Evolutionary conservation across 2,797 vertebrate species (phyloP).

Genomic region (Rallus crepitans): DNA sequence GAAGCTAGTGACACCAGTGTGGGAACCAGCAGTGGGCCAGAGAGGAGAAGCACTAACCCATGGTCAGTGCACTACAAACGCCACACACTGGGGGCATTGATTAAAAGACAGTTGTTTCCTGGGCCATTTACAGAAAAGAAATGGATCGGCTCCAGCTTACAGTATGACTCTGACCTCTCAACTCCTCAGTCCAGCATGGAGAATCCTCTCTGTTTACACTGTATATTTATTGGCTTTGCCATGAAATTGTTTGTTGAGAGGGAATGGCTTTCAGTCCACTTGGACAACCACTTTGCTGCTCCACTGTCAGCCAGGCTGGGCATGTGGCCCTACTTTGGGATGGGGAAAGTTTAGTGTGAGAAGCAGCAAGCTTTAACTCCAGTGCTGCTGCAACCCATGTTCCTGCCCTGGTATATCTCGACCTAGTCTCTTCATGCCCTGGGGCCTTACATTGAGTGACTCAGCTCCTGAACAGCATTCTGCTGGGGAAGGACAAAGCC

Average conservation of each 20-base stretch:
- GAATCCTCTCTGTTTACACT: background rate
- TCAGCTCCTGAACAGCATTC: background rate
- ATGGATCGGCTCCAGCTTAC: background rate
- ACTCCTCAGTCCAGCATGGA: background rate
- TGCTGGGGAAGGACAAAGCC: background rate
- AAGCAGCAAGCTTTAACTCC: background rate
- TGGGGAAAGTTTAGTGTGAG: background rate
- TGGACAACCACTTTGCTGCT: background rate
- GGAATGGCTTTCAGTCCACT: background rate
- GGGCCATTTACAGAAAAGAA: background rate
- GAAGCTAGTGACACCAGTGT: background rate
- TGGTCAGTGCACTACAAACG: accelerated
- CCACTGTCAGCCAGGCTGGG: background rate
- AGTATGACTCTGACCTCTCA: background rate
- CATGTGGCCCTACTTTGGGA: background rate
- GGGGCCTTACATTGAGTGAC: background rate
- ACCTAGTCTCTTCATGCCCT: background rate
- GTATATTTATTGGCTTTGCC: background rate
- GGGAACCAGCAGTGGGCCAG: background rate
- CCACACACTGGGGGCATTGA: accelerated
- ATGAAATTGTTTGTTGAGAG: background rate
- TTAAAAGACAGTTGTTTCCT: background rate
- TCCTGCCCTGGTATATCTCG: background rate
- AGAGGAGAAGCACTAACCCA: background rate
- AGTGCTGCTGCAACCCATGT: background rate